Base-by-base conservation (phyloP, 2,113 vertebrate genomes). In the Mungos mungo region DNA sequence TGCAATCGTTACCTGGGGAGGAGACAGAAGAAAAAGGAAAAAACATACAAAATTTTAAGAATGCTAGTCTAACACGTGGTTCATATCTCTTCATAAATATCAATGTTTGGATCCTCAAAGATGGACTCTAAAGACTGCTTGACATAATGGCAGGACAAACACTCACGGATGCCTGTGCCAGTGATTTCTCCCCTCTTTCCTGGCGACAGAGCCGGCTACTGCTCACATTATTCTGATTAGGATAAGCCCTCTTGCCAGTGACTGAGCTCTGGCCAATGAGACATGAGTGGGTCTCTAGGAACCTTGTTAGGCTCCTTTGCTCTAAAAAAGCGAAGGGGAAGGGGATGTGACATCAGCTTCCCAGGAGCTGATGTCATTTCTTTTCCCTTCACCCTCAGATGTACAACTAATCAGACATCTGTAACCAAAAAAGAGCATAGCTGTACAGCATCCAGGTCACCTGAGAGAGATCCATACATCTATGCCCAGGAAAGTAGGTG, bases 31-130 rank as follows among this genome's bases (percentile, higher is more conserved):
- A 25, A 80, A 85, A 54, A 19, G 15, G 5, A 76, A 38, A 90
- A 79, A 74, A 93, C 35, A 71, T 16, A 87, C 16, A 93, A 85
- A 79, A 85, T 47, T 92, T 23, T 29, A 50, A 93, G 82, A 68
- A 29, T 13, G 19, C 68, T 38, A 83, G 66, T 93, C 21, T 63
- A 35, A 52, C 69, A 83, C 60, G 41, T 14, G 33, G 50, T 35
- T 29, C 82, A 33, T 95, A 23, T 27, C 12, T 71, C 68, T 90
- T 52, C 54, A 41, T 2, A 19, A 9, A 27, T 45, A 74, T 14
- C 10, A 21, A 3, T 29, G 10, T 41, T 33, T 31, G 25, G 14
- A 47, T 15, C 33, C 82, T 57, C 54, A 47, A 50, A 63, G 65
- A 14, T 0, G 21, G 52, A 45, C 66, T 29, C 29, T 57, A 65